Evolutionary conservation across 2,888 invertebrate genomes (phyloP).

Genomic region (Spisula subtruncata): DNA sequence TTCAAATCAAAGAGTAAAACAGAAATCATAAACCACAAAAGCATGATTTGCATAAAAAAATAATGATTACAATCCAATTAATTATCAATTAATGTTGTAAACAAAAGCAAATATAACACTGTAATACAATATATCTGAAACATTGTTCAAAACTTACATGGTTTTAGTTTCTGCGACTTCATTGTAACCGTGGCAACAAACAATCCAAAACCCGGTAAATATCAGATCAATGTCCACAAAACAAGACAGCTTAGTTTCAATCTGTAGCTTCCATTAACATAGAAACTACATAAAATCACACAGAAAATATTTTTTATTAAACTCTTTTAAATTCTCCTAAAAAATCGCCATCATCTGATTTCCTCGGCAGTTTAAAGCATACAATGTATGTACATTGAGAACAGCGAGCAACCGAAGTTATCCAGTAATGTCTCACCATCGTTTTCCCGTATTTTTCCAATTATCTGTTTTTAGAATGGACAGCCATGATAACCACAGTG

Average conservation of each 20-base stretch:
- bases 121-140: too few species aligned
- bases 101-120: too few species aligned
- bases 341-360: background rate
- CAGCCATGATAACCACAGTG: background rate
- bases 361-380: background rate
- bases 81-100: too few species aligned
- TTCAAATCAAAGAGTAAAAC: too few species aligned
- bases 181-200: background rate
- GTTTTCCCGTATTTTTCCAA: slow-evolving; percentile 21
- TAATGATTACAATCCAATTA: too few species aligned
- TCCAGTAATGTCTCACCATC: background rate
- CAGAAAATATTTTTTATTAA: background rate
- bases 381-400: too few species aligned
- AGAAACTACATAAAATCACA: background rate
- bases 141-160: background rate
- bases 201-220: background rate
- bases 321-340: background rate
- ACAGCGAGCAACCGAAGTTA: background rate
- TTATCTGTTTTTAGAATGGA: slow-evolving; percentile 24
- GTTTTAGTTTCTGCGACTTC: background rate
- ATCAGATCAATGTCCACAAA: background rate
- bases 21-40: too few species aligned
- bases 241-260: background rate
- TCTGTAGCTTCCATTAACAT: background rate
- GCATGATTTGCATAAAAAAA: too few species aligned